Evolutionary conservation across 1,140 invertebrate species (phyloP).

Genomic region (Drosophila navojoa): DNA sequence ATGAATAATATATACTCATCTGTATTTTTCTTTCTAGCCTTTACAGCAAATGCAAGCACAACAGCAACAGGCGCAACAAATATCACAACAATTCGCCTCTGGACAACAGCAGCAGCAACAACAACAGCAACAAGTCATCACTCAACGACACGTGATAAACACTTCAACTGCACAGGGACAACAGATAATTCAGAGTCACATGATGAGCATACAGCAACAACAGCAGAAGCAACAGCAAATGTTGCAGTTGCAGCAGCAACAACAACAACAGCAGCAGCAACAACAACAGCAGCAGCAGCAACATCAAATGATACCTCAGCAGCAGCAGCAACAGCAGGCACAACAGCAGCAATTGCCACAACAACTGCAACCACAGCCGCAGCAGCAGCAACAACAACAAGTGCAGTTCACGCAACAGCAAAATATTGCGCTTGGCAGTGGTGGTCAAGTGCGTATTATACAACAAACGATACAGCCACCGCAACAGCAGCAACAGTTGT

Average conservation of each 20-base stretch:
- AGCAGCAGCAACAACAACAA: constrained; percentile 56
- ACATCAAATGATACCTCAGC: constrained; percentile 30
- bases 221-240: constrained; percentile 72
- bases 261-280: constrained; percentile 34
- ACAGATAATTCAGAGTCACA: constrained; percentile 81
- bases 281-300: constrained; percentile 1
- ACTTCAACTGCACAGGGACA: constrained; percentile 81
- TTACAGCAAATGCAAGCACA: constrained; percentile 36
- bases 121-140: constrained; percentile 73
- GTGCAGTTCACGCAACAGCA: constrained; percentile 70
- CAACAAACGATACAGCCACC: constrained; percentile 76
- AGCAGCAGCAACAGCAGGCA: constrained; percentile 3
- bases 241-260: constrained; percentile 59
- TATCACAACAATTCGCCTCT: constrained; percentile 10
- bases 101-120: constrained; percentile 55
- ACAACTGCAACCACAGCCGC: constrained; percentile 35
- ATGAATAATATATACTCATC: neutral
- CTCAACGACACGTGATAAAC: constrained; percentile 80
- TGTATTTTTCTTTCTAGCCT: constrained; percentile 15
- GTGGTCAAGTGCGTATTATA: constrained; percentile 79
- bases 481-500: constrained; percentile 55
- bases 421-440: constrained; percentile 59
- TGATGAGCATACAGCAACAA: constrained; percentile 75
- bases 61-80: constrained; percentile 5
- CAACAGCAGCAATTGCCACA: constrained; percentile 30